A percentile compares a stretch with the other conserved stretches of the same genome.
Conservation (phyloP, 2,113 vertebrate genomes). For the Puffinus mauretanicus region DNA sequence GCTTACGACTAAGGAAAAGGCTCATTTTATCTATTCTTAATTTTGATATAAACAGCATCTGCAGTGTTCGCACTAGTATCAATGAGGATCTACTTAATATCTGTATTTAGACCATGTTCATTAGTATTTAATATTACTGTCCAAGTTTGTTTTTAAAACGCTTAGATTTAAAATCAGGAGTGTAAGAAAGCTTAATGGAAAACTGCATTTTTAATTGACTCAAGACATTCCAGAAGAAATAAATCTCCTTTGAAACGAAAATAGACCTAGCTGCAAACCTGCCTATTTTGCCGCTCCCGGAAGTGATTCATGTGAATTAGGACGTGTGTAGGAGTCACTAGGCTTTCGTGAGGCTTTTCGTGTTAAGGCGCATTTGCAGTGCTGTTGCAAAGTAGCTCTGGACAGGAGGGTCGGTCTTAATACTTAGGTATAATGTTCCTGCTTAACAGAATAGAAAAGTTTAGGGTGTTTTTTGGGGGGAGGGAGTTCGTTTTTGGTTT, state of each 20-base stretch:
- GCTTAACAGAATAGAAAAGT: not conserved
- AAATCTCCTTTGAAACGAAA: not conserved
- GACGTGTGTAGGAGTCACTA: constrained; percentile 7
- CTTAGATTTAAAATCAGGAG: not conserved
- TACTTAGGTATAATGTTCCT: not conserved
- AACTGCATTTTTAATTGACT: not conserved
- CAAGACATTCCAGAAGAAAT: not conserved
- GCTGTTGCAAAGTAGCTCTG: constrained; percentile 23
- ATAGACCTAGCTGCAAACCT: not conserved
- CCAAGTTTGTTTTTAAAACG: not conserved
- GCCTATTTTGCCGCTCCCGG: not conserved
- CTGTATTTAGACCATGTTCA: not conserved
- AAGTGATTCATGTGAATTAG: constrained; percentile 45
- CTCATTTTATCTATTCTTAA: not conserved
- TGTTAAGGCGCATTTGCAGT: constrained; percentile 36
- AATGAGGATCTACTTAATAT: not conserved
- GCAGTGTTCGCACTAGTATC: not conserved
- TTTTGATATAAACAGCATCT: not conserved
- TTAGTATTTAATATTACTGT: not conserved
- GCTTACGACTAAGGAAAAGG: not conserved
- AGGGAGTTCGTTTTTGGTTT: accelerated
- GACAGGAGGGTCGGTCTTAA: not conserved
- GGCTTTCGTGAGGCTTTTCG: constrained; percentile 13
- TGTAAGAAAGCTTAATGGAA: not conserved
- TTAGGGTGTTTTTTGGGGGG: not conserved